phyloP scores from a whole-genome alignment of 2,113 vertebrate genomes.

The Maccullochella peelii region DNA sequence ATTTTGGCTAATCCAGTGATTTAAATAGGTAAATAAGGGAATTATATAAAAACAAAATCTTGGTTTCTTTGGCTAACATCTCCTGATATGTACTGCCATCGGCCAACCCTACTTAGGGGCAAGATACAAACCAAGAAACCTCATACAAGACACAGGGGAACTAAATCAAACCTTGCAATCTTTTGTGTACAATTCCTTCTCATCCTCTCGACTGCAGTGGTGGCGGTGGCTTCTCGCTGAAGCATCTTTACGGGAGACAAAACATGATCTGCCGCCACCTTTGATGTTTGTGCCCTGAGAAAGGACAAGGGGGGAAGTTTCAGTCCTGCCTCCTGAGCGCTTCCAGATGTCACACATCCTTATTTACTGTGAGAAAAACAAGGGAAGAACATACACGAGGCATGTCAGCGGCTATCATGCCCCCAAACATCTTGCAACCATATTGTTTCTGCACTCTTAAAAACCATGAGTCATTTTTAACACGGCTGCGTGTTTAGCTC shows the following conservation, averaged over 20 bases:
- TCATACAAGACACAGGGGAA: background rate
- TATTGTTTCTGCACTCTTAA: constrained; percentile 28
- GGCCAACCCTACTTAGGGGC: background rate
- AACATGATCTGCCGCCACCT: constrained; percentile 42
- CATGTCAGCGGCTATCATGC: constrained; percentile 25
- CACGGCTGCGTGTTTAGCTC: background rate
- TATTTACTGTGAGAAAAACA: constrained; percentile 65
- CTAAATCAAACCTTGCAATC: too few relatives aligned
- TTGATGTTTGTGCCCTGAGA: constrained; percentile 66
- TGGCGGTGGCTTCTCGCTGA: background rate
- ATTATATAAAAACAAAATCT: too few relatives aligned
- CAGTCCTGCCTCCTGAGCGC: constrained; percentile 50
- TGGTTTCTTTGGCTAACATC: too few relatives aligned
- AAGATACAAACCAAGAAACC: too few relatives aligned
- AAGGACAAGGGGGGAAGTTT: background rate
- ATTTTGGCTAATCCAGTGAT: too few relatives aligned
- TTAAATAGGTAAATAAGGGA: too few relatives aligned
- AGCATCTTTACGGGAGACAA: background rate
- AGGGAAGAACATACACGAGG: constrained; percentile 26
- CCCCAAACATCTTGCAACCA: constrained; percentile 64
- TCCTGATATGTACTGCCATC: background rate
- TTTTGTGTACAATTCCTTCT: background rate
- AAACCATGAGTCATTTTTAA: background rate
- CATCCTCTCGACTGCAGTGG: background rate
- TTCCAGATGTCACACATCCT: constrained; percentile 74